Evolutionary conservation across 2,113 vertebrate species (phyloP).

Genomic region (Pipra filicauda): DNA sequence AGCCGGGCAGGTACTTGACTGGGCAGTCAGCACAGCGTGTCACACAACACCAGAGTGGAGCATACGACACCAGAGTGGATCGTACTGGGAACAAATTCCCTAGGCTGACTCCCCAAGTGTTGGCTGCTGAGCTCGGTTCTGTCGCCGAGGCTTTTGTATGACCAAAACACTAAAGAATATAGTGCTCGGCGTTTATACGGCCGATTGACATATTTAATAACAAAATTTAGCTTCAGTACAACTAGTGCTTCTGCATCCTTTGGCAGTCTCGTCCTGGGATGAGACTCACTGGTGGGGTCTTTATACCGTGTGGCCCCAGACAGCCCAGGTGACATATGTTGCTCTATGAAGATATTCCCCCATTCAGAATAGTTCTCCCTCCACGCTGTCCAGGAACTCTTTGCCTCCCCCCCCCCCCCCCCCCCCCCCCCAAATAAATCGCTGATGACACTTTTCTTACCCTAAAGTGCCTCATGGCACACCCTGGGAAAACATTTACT

Average conservation of each 20-base stretch:
- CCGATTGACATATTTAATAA: rapidly evolving
- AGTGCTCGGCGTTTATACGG: rapidly evolving
- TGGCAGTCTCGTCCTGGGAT: neutral
- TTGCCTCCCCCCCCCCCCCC: neutral
- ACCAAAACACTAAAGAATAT: rapidly evolving
- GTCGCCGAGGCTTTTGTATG: rapidly evolving
- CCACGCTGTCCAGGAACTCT: too few relatives aligned
- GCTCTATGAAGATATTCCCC: neutral
- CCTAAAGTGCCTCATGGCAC: neutral
- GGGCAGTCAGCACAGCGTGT: rapidly evolving
- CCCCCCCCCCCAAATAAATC: neutral
- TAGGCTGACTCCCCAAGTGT: rapidly evolving
- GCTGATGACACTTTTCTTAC: neutral
- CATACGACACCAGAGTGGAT: neutral
- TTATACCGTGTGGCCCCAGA: rapidly evolving
- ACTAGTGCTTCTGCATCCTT: neutral
- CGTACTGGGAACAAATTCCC: neutral
- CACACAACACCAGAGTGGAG: neutral
- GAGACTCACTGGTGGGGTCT: neutral
- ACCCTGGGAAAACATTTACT: neutral
- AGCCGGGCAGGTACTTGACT: neutral
- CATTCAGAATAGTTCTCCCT: neutral
- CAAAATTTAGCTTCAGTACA: neutral
- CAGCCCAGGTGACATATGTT: neutral
- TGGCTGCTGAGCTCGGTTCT: neutral